Evolutionary conservation across 2,113 vertebrate species (phyloP).

Genomic region (Tursiops truncatus): DNA sequence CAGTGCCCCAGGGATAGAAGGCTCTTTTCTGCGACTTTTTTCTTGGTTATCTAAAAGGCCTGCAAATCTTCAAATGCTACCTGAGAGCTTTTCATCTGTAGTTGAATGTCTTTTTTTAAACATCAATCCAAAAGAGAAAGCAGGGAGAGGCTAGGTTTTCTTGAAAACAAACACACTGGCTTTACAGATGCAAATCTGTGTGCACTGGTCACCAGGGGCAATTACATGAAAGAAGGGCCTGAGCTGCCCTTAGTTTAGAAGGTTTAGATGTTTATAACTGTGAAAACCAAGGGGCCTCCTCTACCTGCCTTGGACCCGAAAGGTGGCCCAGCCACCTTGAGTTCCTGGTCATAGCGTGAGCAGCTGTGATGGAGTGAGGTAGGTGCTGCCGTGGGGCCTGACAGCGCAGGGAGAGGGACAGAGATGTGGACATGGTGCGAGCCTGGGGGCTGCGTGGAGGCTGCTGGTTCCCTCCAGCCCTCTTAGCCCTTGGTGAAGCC

Average conservation of each 20-base stretch:
- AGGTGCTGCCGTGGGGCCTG: not conserved
- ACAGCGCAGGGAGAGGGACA: fast-evolving
- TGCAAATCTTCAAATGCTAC: slow-evolving; percentile 48
- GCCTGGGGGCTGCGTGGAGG: fast-evolving
- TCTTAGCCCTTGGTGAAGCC: not conserved
- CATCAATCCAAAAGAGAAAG: not conserved
- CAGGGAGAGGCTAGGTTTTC: not conserved
- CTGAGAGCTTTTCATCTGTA: slow-evolving; percentile 37
- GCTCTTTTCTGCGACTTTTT: not conserved
- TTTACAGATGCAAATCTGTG: not conserved
- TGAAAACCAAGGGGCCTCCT: not conserved
- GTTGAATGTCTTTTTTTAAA: not conserved
- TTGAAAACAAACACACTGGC: not conserved
- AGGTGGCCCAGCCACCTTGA: too few species aligned
- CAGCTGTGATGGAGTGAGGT: fast-evolving
- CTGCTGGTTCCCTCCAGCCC: not conserved
- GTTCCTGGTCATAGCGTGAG: not conserved
- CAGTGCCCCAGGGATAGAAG: not conserved
- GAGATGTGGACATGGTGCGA: fast-evolving
- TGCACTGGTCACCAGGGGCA: fast-evolving
- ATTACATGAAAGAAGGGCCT: fast-evolving
- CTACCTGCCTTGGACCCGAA: not conserved
- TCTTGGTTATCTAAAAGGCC: not conserved
- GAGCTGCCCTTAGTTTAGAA: not conserved
- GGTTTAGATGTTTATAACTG: fast-evolving